Evolutionary conservation across 2,888 invertebrate species (phyloP), one percentile per base, ranked within the genome.

Genomic region (Phasia obesa): DNA sequence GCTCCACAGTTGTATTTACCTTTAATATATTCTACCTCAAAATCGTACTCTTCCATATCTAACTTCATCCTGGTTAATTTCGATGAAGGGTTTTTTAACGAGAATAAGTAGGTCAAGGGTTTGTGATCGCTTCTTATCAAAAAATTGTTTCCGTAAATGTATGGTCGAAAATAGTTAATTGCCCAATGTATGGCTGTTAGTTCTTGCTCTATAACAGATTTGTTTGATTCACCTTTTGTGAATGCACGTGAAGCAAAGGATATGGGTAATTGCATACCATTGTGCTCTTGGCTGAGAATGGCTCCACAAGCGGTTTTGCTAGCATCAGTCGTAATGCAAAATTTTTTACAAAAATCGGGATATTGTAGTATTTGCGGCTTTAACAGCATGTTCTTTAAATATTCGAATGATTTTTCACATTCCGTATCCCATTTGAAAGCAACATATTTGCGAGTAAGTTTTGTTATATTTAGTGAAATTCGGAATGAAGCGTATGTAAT

Each of bases 281-380:
- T 3, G 23, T 51, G 35, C 35, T 35, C 35, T 35, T 35, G 35
- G 27, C 27, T 3, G 27, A 3, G 27, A 27, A 27, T 25, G 2
- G 44, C 42, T 35, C 59, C 59, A 31, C 59, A 59, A 35, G 19
- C 35, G 21, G 11, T 17, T 57, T 60, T 62, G 27, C 62, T 62
- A 25, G 17, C 62, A 25, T 62, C 60, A 13, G 42, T 60, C n/a
- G 60, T 42, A 23, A 60, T 44, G 21, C 42, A 62, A 42, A 62
- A 47, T n/a, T 9, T 11, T 17, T n/a, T 62, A 27, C 15, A 5
- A 62, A 62, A 51, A 27, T 64, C 27, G 17, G 47, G 64, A 25
- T 64, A 64, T 31, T 64, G 44, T 31, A 64, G 17, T 49, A 64
- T 31, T 15, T 31, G 21, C 6, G 60, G 60, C 13, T 15, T 42